Percentiles rank a stretch among this genome's conserved stretches.
These are phyloP conservation scores for Cheilosia soror DNA, from an alignment of 2,888 invertebrate species.

Conservation along the genomic window DNA sequence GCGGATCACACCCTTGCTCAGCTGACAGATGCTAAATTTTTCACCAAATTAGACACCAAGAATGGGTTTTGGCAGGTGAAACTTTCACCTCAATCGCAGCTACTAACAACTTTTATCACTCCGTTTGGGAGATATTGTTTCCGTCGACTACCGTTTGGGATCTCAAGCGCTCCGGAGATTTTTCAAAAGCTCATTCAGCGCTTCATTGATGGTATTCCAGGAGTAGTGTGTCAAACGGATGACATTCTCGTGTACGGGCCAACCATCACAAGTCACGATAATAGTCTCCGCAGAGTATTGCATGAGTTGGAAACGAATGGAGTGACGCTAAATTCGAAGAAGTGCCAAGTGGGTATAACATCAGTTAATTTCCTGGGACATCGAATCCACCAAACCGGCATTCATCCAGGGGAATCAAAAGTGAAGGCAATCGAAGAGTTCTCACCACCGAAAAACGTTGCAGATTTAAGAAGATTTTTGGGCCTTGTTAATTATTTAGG, in stretches of 20 bases:
- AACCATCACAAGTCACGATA: too few species aligned
- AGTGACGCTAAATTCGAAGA: conserved; percentile 35
- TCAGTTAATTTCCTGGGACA: conserved; percentile 41
- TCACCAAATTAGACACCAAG: conserved; percentile 79
- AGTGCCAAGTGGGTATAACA: conserved; percentile 46
- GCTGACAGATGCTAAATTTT: conserved; percentile 72
- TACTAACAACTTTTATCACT: conserved; percentile 44
- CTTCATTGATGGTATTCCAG: conserved; percentile 35
- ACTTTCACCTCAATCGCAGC: conserved; percentile 27
- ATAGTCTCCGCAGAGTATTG: too few species aligned
- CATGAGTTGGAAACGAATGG: conserved; percentile 1
- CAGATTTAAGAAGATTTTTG: conserved; percentile 32
- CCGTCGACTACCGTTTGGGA: conserved; percentile 45
- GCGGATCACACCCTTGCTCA: conserved; percentile 71
- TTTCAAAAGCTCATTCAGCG: conserved; percentile 46
- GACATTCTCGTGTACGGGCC: too few species aligned
- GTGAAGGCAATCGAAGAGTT: conserved; percentile 28
- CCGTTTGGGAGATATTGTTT: conserved; percentile 63
- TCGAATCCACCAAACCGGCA: too few species aligned
- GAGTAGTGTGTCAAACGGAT: conserved; percentile 45
- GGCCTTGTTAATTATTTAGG: conserved; percentile 19
- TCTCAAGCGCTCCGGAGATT: conserved; percentile 49
- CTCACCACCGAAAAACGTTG: conserved; percentile 9
- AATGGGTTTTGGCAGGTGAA: conserved; percentile 55
- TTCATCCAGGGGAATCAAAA: background rate